Evolutionary conservation across 2,113 vertebrate genomes (phyloP), one percentile per base, ranked within the genome.

Genomic region (Pygathrix nemaeus): DNA sequence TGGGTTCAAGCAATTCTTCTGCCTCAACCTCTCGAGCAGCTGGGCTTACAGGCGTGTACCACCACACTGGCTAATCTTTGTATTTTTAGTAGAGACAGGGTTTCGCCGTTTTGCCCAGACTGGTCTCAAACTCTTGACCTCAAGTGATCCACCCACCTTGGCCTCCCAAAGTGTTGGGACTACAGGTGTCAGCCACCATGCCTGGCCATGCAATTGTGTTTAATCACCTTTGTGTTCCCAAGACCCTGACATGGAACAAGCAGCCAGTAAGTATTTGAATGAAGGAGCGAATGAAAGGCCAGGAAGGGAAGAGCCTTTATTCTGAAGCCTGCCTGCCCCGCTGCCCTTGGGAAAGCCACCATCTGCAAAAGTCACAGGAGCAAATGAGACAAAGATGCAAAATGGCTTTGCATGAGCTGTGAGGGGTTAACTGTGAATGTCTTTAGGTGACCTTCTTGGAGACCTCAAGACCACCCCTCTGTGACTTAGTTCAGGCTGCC

Each of bases 331-430:
- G 16, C 75, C n/a, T 2, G 27, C 73, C 25, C 17, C 0, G 5
- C 32, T 10, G 79, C 21, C n/a, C 59, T 0, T 2, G 25, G 76
- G 43, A 64, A 70, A 61, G 57, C 2, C 82, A 1, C 52, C 50
- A 48, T 78, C 75, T 48, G 17, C 20, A 6, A 21, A 20, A n/a
- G 9, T 14, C 25, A 16, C 21, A 21, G 86, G 20, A 61, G 7
- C 90, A 18, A 10, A 75, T 8, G 88, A 50, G 82, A n/a, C 11
- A 25, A 14, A 1, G 0, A 8, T 3, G 78, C 5, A n/a, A 52
- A 48, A 3, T 4, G 25, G 16, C 85, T 82, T n/a, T 1, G 11
- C 0, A 1, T 1, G 7, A 68, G 73, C 40, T 68, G 20, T 0
- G 40, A 0, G 32, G 38, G 76, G 23, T 13, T 61, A 16, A 9